Evolutionary conservation across 2,113 vertebrate species (phyloP), one percentile per base, ranked within the genome.

Genomic region (Rostratula benghalensis): DNA sequence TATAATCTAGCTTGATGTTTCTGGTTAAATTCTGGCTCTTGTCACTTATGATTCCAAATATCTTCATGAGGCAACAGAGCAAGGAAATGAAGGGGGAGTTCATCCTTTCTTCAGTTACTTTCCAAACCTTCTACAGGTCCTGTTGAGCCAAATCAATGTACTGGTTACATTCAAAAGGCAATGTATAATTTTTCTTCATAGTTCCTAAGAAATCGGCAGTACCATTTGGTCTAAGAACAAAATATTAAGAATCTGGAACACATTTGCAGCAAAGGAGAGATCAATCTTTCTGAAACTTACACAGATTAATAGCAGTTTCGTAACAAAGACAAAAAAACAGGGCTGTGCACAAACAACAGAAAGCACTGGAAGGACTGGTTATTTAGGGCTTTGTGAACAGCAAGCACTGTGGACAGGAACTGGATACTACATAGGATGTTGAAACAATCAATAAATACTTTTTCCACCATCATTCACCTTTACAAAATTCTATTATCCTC

Each of bases 21-120:
- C 92, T 89, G 77, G 91, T 95, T 91, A 85, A 94, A 91, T 89
- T 79, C 70, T 87, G 83, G 57, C 35, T 94, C 56, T 68, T 83
- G 53, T 84, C 89, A 90, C 48, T 91, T 87, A 84, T 59, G 51
- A 71, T 82, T 94, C 48, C 24, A 96, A 87, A 22, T 57, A 83
- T 56, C 83, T 84, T 85, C 70, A 92, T 28, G 39, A 95, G 45
- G 45, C 54, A 95, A 93, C 30, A 89, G 45, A 89, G 31, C 60
- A 90, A 83, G 51, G 51, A 95, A 90, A 89, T 70, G 11, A 88
- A 70, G 63, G 33, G 27, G 35, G 53, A 89, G 37, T 89, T 93
- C 24, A 83, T 84, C 37, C 41, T 94, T 92, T 90, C 79, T 78
- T 92, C 16, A 56, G 57, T 37, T 89, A 45, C 73, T 94, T 93